Conservation (phyloP, 2,888 invertebrate species). For the Muscina levida region DNA sequence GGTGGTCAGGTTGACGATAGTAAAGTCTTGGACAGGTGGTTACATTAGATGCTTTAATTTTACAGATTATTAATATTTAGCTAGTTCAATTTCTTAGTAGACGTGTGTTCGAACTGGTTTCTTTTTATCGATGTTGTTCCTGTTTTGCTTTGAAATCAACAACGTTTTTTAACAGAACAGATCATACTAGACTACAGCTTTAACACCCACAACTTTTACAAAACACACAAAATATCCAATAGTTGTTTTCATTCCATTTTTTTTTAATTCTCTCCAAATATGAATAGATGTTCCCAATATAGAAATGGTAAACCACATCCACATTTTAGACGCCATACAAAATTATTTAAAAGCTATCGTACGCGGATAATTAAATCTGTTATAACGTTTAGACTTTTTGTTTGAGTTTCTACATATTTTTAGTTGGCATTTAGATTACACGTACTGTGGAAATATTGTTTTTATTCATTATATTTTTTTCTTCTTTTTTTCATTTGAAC, state of each 20-base stretch:
- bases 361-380: neutral
- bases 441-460: neutral
- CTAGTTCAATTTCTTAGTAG: neutral
- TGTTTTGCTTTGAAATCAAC: constrained; percentile 15
- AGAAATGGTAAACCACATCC: constrained; percentile 12
- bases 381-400: neutral
- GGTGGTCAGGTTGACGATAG: constrained; percentile 76
- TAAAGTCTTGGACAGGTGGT: constrained; percentile 79
- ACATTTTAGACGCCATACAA: neutral
- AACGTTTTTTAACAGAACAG: neutral
- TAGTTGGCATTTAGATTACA: constrained; percentile 2
- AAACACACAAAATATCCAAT: neutral
- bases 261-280: constrained; percentile 32
- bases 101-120: neutral
- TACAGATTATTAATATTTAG: neutral
- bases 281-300: constrained; percentile 37
- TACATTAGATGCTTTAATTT: constrained; percentile 67
- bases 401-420: constrained; percentile 10
- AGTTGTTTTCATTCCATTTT: constrained; percentile 21
- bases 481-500: neutral
- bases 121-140: neutral
- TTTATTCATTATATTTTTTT: constrained; percentile 5
- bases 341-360: neutral
- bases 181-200: neutral
- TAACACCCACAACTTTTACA: constrained; percentile 46